Evolutionary conservation across 1,140 invertebrate species (phyloP), one percentile per base, ranked within the genome.

Genomic region (Cydia amplana): DNA sequence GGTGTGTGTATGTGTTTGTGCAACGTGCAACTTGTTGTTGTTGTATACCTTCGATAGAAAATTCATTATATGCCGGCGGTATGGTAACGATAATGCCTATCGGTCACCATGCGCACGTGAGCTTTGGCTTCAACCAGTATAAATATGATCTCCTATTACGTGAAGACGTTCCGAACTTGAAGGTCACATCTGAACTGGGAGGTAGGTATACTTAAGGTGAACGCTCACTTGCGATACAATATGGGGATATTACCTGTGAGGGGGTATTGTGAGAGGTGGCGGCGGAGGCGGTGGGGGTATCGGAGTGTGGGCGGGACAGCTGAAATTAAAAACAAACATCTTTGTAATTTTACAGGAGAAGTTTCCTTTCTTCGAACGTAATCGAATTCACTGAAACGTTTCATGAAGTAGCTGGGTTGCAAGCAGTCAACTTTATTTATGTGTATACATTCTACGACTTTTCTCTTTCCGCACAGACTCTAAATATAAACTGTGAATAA

Each of bases 251-350:
- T 90, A 91, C 90, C 90, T 93, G 86, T 91, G 85, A 74, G 90
- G 91, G 79, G 90, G 86, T 85, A 91, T 93, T 65, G 89, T 87
- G 70, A 91, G 85, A 77, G 90, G 91, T 80, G 89, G 90, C 77
- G 91, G 90, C 82, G 89, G 91, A 75, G 94, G 94, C 80, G 95
- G 94, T 78, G 94, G 93, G 75, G 93, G 93, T 83, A 93, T 94
- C 74, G 93, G 94, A 75, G 94, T 92, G 82, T 94, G 94, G 73
- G 94, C 94, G 75, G 94, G 94, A 83, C 94, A 94, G 76, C 91
- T 93, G 90, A 78, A 92, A 87, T 79, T 70, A 80, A 72, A 82
- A 63, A 43, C 28, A 36, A 65, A 32, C 55, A 46, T 55, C 18
- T 75, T 75, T 55, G 64, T 60, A 74, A 74, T 63, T 74, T 60